These are phyloP conservation scores for Tetranychus cinnabarinus DNA, from an alignment of 1,140 invertebrate species.

Conservation along the genomic window DNA sequence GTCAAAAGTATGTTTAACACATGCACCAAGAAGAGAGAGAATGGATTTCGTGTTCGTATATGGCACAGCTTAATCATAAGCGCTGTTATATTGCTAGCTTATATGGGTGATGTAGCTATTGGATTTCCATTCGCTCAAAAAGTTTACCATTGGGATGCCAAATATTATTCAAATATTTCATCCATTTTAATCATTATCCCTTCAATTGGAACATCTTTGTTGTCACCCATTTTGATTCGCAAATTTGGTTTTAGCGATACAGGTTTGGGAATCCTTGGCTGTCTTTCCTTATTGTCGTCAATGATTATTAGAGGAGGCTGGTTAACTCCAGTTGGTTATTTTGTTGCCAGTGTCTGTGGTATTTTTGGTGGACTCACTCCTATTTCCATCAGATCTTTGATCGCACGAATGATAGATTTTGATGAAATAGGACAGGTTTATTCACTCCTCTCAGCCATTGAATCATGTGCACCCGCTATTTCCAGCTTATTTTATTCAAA, in stretches of 20 bases:
- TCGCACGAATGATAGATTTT: background rate
- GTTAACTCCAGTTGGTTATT: background rate
- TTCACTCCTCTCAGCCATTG: background rate
- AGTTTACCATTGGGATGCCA: constrained; percentile 5
- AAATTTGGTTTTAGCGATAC: constrained; percentile 2
- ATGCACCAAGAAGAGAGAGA: background rate
- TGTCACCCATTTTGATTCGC: background rate
- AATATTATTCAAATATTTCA: constrained; percentile 4
- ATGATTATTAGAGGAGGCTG: background rate
- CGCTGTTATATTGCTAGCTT: background rate
- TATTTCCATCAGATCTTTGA: constrained; percentile 1
- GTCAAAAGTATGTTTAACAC: constrained; percentile 1
- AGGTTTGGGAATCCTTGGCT: background rate
- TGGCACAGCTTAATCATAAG: background rate
- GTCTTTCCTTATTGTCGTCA: background rate
- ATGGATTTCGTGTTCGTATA: constrained; percentile 1
- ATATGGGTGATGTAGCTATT: constrained; percentile 1
- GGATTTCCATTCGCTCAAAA: constrained; percentile 5
- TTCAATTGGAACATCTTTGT: background rate
- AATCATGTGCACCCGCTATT: background rate
- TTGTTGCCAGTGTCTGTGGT: background rate
- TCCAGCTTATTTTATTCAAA: background rate
- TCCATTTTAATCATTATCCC: background rate
- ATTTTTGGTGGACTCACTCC: background rate
- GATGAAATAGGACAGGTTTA: constrained; percentile 6